Evolutionary conservation across 2,888 invertebrate species (phyloP), one percentile per base, ranked within the genome.

Genomic region (Acanthosoma haemorrhoidale): DNA sequence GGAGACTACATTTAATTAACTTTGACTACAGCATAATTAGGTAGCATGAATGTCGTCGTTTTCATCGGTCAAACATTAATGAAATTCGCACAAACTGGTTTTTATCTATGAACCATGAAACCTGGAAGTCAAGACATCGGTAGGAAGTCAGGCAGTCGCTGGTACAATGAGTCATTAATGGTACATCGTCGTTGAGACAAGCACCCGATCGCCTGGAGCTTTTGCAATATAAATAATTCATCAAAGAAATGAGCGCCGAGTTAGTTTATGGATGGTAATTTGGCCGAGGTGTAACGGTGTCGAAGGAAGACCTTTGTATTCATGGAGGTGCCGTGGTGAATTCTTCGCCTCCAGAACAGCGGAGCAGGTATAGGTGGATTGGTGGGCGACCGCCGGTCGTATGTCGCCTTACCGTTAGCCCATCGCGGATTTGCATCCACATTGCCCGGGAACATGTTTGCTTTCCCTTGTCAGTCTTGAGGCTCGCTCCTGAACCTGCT

Each of bases 161-260:
- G n/a, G n/a, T n/a, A n/a, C n/a, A n/a, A n/a, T n/a, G n/a, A n/a
- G n/a, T n/a, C n/a, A n/a, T n/a, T n/a, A n/a, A n/a, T n/a, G n/a
- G n/a, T n/a, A 13, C 43, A 51, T 25, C 43, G n/a, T 51, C 25
- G 43, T 11, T 18, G 41, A 3, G 16, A 16, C 41, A 3, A 11
- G 16, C 8, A 39, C 18, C 18, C 18, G 11, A 41, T 41, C 41
- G 21, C 41, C 18, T 41, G 18, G 43, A 13, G n/a, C n/a, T n/a
- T n/a, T n/a, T n/a, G n/a, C n/a, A n/a, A n/a, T n/a, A 51, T 51
- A 51, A 51, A 51, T 51, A 51, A 51, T 51, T 51, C 43, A 51
- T 51, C n/a, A 51, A 51, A 51, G 43, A 51, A 51, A 51, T 51
- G 43, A 25, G 43, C n/a, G n/a, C 11, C 43, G 25, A 51, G 43